phyloP scores from a whole-genome alignment of 2,113 vertebrate genomes.

The Barnardius zonarius region DNA sequence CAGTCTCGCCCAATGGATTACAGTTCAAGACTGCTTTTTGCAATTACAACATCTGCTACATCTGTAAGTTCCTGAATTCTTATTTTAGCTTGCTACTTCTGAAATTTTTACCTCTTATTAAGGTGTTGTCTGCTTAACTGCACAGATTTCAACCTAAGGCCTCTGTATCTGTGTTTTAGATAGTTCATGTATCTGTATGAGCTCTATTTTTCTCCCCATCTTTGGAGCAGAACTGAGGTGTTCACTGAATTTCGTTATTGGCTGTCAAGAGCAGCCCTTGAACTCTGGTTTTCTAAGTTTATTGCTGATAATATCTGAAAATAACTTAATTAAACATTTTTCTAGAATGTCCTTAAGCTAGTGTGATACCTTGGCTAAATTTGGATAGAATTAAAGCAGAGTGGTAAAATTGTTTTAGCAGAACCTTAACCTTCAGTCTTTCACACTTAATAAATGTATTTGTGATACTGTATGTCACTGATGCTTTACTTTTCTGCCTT shows the following conservation, averaged over 20 bases:
- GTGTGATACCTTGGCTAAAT: neutral
- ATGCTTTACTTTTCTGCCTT: neutral
- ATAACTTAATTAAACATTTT: neutral
- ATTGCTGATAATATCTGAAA: neutral
- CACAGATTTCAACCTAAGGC: neutral
- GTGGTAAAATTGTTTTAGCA: neutral
- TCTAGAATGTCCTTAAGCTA: neutral
- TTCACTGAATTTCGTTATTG: neutral
- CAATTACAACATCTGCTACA: conserved; percentile 81
- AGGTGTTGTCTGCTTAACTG: neutral
- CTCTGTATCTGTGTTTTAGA: neutral
- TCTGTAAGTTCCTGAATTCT: conserved; percentile 76
- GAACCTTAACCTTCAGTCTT: neutral
- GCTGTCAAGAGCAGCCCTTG: neutral
- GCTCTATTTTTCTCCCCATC: neutral
- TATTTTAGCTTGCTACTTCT: neutral
- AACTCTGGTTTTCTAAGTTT: neutral
- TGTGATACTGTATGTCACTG: neutral
- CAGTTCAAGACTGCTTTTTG: conserved; percentile 81
- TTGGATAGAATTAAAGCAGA: neutral
- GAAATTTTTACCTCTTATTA: neutral
- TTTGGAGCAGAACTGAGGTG: neutral
- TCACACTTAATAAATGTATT: neutral
- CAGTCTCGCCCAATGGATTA: conserved; percentile 80
- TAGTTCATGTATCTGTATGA: neutral